phyloP scores from a whole-genome alignment of 2,797 vertebrate genomes.

The Pteronotus mesoamericanus region DNA sequence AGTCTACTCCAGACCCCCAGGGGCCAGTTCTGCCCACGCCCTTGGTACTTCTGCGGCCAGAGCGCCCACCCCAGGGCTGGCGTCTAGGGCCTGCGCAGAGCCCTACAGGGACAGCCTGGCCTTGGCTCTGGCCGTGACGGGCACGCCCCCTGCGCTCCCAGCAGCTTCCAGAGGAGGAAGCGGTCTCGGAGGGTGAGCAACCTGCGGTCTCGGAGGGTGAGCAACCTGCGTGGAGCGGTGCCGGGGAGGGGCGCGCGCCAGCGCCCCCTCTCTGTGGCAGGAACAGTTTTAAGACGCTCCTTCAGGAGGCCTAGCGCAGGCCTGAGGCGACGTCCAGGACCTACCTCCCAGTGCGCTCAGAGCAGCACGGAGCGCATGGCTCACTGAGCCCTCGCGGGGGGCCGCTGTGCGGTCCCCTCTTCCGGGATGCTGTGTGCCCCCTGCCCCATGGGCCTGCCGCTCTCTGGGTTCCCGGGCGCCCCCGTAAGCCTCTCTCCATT shows the following conservation, averaged over 20 bases:
- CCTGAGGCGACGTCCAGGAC: background rate
- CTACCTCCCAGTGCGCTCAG: background rate
- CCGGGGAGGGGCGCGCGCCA: too few species aligned
- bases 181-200: background rate
- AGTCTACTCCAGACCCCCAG: background rate
- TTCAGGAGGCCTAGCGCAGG: background rate
- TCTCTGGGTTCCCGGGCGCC: background rate
- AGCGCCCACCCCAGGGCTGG: background rate
- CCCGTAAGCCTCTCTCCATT: background rate
- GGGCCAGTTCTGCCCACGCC: background rate
- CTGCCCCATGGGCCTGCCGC: background rate
- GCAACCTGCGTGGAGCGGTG: too few species aligned
- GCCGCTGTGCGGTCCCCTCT: background rate
- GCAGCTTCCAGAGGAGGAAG: background rate
- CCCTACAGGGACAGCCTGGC: too few species aligned
- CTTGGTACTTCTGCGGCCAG: background rate
- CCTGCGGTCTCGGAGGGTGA: fast-evolving
- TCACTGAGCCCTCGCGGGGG: too few species aligned
- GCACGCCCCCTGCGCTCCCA: background rate
- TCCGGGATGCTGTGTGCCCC: background rate
- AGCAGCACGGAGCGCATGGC: too few species aligned
- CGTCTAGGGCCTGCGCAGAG: too few species aligned
- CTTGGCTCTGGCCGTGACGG: background rate
- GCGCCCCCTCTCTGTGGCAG: background rate
- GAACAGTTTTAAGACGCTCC: background rate